Evolutionary conservation across 2,888 invertebrate genomes (phyloP), one percentile per base, ranked within the genome.

Genomic region (Drosophila kanekoi): DNA sequence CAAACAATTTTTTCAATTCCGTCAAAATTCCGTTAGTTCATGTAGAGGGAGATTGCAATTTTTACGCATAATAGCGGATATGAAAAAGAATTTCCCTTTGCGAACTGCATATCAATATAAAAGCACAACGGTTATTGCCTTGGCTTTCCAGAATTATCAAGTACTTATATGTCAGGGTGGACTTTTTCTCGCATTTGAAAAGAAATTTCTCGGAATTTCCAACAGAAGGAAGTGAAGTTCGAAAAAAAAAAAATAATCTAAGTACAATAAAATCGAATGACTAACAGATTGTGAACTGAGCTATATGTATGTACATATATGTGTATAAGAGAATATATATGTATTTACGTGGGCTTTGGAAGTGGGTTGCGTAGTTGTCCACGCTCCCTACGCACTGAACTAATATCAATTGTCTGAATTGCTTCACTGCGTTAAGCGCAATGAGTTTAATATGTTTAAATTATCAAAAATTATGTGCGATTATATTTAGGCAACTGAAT

Each of bases 101-200:
- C n/a, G 3, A 63, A 48, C 23, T 20, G 45, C 47, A 35, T 48
- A 60, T 56, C 35, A 67, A 56, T 56, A 48, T 32, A 16, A 52
- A 44, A 33, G 40, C 23, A 49, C 49, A 49, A 38, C 32, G 44
- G 16, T n/a, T 33, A 20, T 14, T 63, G 41, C 20, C 10, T n/a
- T 43, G 54, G 3, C 16, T 20, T 65, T 65, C 43, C 43, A 67
- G 37, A 14, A 37, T 14, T 40, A 14, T 40, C 40, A 13, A 23
- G 8, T 23, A 8, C 13, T 23, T 44, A 13, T 23, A 3, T n/a
- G 44, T n/a, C 44, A 28, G 44, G 8, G 23, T 23, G 1, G 9
- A 28, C 9, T n/a, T 44, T 44, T 28, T 9, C 3, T 18, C 18
- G 18, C 1, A 18, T 41, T 10, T 18, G 18, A 20, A 16, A 10